Base-by-base conservation (phyloP, 2,888 invertebrate genomes). In the Leucophora obtusa region DNA sequence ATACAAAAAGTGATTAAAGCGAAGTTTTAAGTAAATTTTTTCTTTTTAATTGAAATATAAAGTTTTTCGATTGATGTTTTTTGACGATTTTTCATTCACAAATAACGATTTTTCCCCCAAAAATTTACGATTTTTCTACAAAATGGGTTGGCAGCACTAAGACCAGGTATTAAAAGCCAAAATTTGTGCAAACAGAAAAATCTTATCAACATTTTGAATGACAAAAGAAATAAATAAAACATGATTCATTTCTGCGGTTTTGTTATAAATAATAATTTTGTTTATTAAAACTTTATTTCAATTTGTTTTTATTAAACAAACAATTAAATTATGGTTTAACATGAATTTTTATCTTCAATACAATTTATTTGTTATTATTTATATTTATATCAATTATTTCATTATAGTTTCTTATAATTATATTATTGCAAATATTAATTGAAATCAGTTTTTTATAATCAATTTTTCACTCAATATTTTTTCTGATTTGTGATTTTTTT, bases 351-450 rank as follows among this genome's bases (percentile, higher is more conserved):
- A 35, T 21, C 18, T 69, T 69, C 43, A 24, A 59, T 50, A 69
- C 47, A 63, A 28, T 68, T 24, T 35, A 14, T 69, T 43, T 58
- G 50, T 50, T 59, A 50, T 43, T 51, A 58, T 58, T 17, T 71
- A 54, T 33, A 51, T 17, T 54, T 33, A 8, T 38, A 28, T 59
- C 28, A 28, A 28, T 28, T 28, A 28, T 71, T 38, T 54, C 62
- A 14, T 47, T 62, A 14, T 47, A 47, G 43, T 51, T 47, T 47
- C 43, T 47, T 10, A n/a, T 14, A 47, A 47, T 53, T 50, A 7
- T 24, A 21, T 75, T 63, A 73, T 68, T 80, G 72, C 68, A 65
- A 80, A 76, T 68, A 21, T 60, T 79, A 66, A 59, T 43, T 51
- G 66, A 60, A 15, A 33, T 59, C 65, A 17, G 7, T 51, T 58